Base-by-base conservation (phyloP, 2,888 invertebrate genomes). In the Endotricha flammealis region DNA sequence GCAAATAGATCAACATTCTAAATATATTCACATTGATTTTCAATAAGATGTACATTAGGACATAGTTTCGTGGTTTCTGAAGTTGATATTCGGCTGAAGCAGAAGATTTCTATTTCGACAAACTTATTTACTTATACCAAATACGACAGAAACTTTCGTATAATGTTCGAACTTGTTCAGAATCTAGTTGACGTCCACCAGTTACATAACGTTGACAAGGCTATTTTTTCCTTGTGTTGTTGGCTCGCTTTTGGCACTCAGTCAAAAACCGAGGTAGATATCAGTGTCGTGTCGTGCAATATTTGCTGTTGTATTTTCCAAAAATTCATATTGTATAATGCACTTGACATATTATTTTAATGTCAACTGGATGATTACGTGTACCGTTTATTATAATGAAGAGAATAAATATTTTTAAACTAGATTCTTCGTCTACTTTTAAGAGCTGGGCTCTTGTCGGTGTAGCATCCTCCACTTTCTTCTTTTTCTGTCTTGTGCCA, bases 181-280 rank as follows among this genome's bases (percentile, higher is more conserved):
- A 55, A 51, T 56, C 49, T 52, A 54, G 53, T 62, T 58, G 58
- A 64, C 49, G 52, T 50, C 53, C 48, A 46, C 39, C 41, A 8
- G 35, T 35, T 67, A 60, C 63, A 64, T 63, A 78, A 80, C 58
- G 59, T 67, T 71, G 77, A 80, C 79, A 78, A 57, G 63, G 69
- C 71, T 80, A 81, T 82, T 85, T 82, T 82, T 82, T 77, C 70
- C 72, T 68, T 64, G 70, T 68, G 71, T 68, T 65, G 73, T 74
- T 73, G 60, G 71, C 69, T 73, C 66, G 53, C 36, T 62, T 55
- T 69, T 85, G 85, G 83, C 85, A 72, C 57, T 34, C 44, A 47
- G 46, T 74, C 85, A 83, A 82, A 74, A 72, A 62, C 60, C 57
- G 59, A 57, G 55, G 58, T 53, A 55, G 44, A 53, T 62, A 60